Conservation (phyloP, 2,888 invertebrate species). For the Sepiola atlantica region DNA sequence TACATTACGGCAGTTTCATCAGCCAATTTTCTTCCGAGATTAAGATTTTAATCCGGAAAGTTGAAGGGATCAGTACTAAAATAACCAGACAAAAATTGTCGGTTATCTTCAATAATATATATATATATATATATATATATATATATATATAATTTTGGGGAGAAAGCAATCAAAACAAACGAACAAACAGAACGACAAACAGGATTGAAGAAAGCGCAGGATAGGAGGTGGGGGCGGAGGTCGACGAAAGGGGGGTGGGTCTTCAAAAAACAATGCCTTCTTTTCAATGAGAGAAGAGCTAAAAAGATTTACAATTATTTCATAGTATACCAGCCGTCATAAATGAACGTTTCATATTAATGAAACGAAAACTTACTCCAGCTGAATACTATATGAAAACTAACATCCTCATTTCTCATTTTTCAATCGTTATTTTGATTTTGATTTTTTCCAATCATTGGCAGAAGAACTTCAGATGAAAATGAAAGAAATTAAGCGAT, state of each 20-base stretch:
- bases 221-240: neutral
- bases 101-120: too few species aligned
- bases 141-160: neutral
- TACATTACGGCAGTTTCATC: too few species aligned
- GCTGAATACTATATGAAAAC: neutral
- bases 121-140: too few species aligned
- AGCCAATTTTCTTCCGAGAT: too few species aligned
- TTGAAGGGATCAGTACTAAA: too few species aligned
- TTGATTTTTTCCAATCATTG: neutral
- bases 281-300: neutral
- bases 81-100: too few species aligned
- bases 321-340: neutral
- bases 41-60: too few species aligned
- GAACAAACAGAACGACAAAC: neutral
- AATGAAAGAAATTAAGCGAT: too few species aligned
- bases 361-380: neutral
- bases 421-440: neutral
- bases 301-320: neutral
- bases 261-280: neutral
- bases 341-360: neutral
- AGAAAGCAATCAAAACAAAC: neutral
- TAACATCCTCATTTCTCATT: neutral
- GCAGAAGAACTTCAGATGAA: neutral
- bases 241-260: neutral
- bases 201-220: neutral